phyloP scores from a whole-genome alignment of 2,888 invertebrate species.

The Apamea sordens region DNA sequence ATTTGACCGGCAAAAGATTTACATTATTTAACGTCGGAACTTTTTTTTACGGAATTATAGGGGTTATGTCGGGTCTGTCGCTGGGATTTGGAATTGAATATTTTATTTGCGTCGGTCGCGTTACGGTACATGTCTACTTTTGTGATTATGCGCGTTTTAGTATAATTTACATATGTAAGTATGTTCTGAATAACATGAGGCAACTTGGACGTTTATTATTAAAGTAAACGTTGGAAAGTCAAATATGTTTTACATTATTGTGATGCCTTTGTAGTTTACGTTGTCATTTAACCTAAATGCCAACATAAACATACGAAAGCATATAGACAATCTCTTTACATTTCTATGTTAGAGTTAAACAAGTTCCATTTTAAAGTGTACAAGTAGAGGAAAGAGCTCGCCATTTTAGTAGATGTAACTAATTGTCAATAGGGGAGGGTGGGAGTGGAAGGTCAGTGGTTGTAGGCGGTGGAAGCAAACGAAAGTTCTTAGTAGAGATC shows the following conservation, averaged over 20 bases:
- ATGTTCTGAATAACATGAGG: conserved; percentile 60
- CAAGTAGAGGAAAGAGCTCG: conserved; percentile 13
- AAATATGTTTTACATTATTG: conserved; percentile 51
- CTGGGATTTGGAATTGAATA: conserved; percentile 72
- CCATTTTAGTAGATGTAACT: conserved; percentile 55
- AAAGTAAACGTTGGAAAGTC: conserved; percentile 44
- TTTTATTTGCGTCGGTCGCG: conserved; percentile 66
- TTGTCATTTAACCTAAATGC: conserved; percentile 34
- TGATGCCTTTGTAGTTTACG: conserved; percentile 43
- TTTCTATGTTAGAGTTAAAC: conserved; percentile 13
- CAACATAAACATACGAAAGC: conserved; percentile 7
- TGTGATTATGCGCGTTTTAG: conserved; percentile 65
- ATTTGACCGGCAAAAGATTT: conserved; percentile 80
- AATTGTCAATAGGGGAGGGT: conserved; percentile 61
- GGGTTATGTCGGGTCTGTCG: conserved; percentile 67
- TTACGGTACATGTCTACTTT: conserved; percentile 63
- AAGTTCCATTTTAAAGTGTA: conserved; percentile 32
- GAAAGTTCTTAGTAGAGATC: conserved; percentile 83
- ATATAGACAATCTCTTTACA: conserved; percentile 1
- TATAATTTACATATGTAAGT: conserved; percentile 66
- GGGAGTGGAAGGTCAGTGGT: conserved; percentile 57
- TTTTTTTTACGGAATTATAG: conserved; percentile 69
- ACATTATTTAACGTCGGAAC: conserved; percentile 72
- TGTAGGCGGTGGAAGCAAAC: conserved; percentile 72
- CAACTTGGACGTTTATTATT: conserved; percentile 53